Evolutionary conservation across 2,888 invertebrate species (phyloP), one percentile per base, ranked within the genome.

Genomic region (Pantelozetes paolii): DNA sequence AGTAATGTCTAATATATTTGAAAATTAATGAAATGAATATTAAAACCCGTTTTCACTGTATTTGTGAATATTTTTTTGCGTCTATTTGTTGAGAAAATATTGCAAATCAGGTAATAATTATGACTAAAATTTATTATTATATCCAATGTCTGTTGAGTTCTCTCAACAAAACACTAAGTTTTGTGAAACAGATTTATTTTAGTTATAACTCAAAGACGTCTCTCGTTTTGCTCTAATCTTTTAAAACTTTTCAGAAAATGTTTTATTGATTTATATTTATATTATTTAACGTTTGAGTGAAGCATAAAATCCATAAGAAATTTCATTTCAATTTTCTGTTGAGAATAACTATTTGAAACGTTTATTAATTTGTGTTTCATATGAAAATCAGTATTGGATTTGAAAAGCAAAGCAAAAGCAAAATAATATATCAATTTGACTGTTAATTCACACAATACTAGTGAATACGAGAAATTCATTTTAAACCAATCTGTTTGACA

Each of bases 381-480:
- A 6, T 18, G 20, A 13, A 57, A 30, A 64, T 30, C 18, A 36
- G 40, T 20, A 36, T 64, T 64, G 64, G 40, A 64, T 26, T 36
- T 40, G n/a, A 64, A 64, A 3, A 11, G 30, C 11, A 59, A 28
- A 59, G 20, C 13, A 64, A 64, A 36, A n/a, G 45, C 45, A 23
- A 28, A 59, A 59, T 36, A 64, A 64, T 32, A 64, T 64, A 64
- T 64, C 64, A 64, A 64, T 64, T 64, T 64, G 62, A 62, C 62
- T 62, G 62, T 62, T 62, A 32, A 32, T 62, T 36, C 36, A 40
- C 30, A 15, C 1, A 54, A 54, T 13, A 11, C 36, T 8, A 5
- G 9, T 36, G 15, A 48, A 20, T n/a, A 20, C 3, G 2, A 32
- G 26, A 36, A 40, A 64, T 36, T 30, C 36, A 64, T 64, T 64